phyloP scores from a whole-genome alignment of 2,888 invertebrate species.

The Cantharis rufa region DNA sequence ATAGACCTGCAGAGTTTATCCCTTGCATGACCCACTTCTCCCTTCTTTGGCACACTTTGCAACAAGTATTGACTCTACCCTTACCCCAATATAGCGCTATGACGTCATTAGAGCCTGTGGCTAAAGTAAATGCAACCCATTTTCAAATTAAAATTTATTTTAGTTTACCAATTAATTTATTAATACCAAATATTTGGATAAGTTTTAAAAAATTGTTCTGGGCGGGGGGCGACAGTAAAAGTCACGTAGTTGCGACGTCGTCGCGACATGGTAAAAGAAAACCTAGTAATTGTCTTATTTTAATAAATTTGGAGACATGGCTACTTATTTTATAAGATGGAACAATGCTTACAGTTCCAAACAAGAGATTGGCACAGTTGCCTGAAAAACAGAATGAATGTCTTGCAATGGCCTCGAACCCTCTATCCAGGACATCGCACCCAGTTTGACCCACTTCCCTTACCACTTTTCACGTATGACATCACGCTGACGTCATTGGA shows the following conservation, averaged over 20 bases:
- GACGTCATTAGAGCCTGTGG: conserved; percentile 53
- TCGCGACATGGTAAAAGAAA: not conserved
- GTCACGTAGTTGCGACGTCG: not conserved
- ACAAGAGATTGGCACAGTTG: conserved; percentile 17
- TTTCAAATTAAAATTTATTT: conserved; percentile 23
- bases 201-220: no score
- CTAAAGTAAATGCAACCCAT: conserved; percentile 59
- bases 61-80: conserved; percentile 57
- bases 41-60: conserved; percentile 57
- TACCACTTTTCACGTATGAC: conserved; percentile 46
- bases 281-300: not conserved
- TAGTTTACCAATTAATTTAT: conserved; percentile 3
- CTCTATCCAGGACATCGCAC: conserved; percentile 64
- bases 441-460: conserved; percentile 69
- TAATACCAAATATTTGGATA: not conserved
- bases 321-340: not conserved
- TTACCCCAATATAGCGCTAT: conserved; percentile 46
- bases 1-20: conserved; percentile 46
- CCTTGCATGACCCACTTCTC: conserved; percentile 52
- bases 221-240: no score
- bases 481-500: conserved; percentile 63
- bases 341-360: not conserved
- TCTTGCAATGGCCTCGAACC: conserved; percentile 53
- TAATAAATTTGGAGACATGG: not conserved
- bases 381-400: conserved; percentile 48